These are phyloP conservation scores for Eupithecia subfuscata DNA, from an alignment of 2,888 invertebrate species.

Conservation along the genomic window DNA sequence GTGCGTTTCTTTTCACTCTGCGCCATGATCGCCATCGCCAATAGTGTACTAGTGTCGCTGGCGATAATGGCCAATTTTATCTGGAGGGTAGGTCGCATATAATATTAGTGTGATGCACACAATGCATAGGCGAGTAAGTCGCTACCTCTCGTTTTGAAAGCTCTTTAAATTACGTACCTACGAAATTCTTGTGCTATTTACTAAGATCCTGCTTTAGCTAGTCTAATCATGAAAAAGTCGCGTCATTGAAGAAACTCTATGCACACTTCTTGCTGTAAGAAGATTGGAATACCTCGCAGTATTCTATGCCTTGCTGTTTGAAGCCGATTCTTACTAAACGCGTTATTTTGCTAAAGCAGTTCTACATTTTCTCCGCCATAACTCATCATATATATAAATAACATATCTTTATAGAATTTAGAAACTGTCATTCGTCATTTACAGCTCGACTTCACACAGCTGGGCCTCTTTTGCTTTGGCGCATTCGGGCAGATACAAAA, in stretches of 20 bases:
- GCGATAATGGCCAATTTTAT: not conserved
- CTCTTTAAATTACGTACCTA: no score
- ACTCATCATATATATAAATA: no score
- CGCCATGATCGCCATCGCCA: no score
- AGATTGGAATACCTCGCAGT: not conserved
- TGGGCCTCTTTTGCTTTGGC: no score
- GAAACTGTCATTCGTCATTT: no score
- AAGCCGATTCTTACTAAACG: not conserved
- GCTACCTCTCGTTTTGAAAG: not conserved
- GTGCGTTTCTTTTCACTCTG: no score
- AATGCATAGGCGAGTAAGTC: not conserved
- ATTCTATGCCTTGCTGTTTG: not conserved
- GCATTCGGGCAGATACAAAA: not conserved
- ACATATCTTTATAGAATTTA: not conserved
- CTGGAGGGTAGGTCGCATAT: not conserved
- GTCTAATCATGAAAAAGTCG: not conserved
- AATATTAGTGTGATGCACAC: not conserved
- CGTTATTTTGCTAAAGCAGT: not conserved
- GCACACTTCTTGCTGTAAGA: not conserved
- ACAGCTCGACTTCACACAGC: no score
- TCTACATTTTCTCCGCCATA: not conserved
- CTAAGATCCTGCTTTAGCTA: not conserved
- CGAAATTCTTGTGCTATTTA: no score
- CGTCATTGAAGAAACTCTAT: not conserved
- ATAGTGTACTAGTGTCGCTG: not conserved